These are phyloP conservation scores for Latheticus oryzae DNA, from an alignment of 2,888 invertebrate species.

Conservation along the genomic window DNA sequence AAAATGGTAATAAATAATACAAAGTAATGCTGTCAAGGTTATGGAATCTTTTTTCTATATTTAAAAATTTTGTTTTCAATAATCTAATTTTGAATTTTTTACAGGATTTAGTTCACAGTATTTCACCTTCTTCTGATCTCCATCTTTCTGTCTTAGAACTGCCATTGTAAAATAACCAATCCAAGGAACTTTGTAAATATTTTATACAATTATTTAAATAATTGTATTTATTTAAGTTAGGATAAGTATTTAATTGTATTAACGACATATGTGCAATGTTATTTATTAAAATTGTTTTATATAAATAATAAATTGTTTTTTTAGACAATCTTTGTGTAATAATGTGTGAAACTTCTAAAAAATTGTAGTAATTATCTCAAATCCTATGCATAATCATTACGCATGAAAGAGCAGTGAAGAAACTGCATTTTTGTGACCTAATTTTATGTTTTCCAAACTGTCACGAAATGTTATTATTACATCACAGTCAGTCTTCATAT, in stretches of 20 bases:
- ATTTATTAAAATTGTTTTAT: constrained; percentile 56
- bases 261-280: constrained; percentile 55
- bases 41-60: constrained; percentile 12
- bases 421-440: no score
- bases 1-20: constrained; percentile 2
- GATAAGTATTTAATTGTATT: constrained; percentile 51
- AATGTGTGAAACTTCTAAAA: constrained; percentile 6
- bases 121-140: constrained; percentile 39
- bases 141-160: constrained; percentile 9
- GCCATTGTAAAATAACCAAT: constrained; percentile 30
- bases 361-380: constrained; percentile 5
- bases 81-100: constrained; percentile 24
- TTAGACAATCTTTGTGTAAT: no score
- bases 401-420: constrained; percentile 8
- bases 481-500: constrained; percentile 3
- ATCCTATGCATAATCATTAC: not conserved
- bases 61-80: constrained; percentile 19
- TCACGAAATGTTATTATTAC: not conserved
- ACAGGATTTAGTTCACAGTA: constrained; percentile 39
- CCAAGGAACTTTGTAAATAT: constrained; percentile 24
- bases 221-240: constrained; percentile 35
- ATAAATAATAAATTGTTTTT: constrained; percentile 6
- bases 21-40: constrained; percentile 20
- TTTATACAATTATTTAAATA: constrained; percentile 28
- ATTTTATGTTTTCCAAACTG: no score